Evolutionary conservation across 2,797 vertebrate species (phyloP).

Genomic region (Pseudotriccus pelzelni): DNA sequence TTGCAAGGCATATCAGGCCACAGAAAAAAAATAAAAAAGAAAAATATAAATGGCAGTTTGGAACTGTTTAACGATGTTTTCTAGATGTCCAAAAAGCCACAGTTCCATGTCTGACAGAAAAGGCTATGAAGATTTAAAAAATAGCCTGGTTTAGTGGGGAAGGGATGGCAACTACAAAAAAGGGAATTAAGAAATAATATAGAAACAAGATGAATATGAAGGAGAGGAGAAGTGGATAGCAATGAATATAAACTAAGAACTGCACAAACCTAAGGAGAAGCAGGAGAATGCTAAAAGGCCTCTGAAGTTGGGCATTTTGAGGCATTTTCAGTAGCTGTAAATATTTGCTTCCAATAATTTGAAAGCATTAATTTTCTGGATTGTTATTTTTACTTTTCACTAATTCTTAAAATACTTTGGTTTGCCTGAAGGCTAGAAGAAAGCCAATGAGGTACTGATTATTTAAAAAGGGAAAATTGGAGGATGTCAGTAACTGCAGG

Average conservation of each 20-base stretch:
- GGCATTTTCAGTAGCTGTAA: background rate
- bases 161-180: background rate
- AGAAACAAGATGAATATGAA: background rate
- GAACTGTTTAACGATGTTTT: background rate
- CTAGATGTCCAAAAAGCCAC: background rate
- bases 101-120: constrained; percentile 1
- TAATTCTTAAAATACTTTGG: background rate
- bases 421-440: background rate
- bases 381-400: background rate
- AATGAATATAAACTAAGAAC: background rate
- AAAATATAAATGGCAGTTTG: background rate
- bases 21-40: background rate
- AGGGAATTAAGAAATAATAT: background rate
- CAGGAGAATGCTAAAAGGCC: background rate
- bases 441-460: background rate
- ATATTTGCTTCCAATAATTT: background rate
- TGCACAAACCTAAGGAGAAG: background rate
- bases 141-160: background rate
- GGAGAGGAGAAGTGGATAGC: background rate
- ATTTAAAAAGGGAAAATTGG: background rate
- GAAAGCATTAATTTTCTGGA: background rate
- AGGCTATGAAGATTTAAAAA: background rate
- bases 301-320: background rate
- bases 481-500: background rate
- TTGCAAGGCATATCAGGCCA: background rate